A percentile compares a stretch with the other conserved stretches of the same genome.
Evolutionary conservation across 2,113 vertebrate genomes (phyloP).

Genomic region (Felis chaus): DNA sequence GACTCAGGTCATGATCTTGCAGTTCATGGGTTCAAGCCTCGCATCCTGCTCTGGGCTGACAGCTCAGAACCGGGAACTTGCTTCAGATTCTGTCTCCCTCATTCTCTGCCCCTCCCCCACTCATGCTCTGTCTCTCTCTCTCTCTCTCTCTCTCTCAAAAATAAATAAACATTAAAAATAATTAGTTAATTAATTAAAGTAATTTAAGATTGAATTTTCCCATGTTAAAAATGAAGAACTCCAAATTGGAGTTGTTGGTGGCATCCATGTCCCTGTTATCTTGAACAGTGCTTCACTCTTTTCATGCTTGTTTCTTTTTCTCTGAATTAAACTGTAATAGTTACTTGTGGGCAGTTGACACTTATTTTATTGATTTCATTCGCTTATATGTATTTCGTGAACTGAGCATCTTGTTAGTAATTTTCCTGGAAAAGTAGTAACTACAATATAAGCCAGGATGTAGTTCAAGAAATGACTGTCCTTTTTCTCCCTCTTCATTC

Average conservation of each 20-base stretch:
- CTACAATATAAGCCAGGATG: background rate
- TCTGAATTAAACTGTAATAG: background rate
- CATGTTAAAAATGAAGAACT: background rate
- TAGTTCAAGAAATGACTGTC: background rate
- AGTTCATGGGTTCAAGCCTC: no score
- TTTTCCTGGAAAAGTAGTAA: conserved; percentile 40
- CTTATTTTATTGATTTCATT: conserved; percentile 30
- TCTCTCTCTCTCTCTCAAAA: no score
- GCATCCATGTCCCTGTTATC: background rate
- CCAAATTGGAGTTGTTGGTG: background rate
- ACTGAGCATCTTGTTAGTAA: background rate
- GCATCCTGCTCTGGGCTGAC: no score
- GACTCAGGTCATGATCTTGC: no score
- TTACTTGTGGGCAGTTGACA: background rate
- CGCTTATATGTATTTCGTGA: conserved; percentile 39
- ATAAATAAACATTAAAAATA: no score
- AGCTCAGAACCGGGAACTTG: no score
- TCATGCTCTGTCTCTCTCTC: no score
- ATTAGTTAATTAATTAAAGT: no score
- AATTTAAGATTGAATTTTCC: background rate
- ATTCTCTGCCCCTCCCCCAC: no score
- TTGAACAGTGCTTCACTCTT: background rate
- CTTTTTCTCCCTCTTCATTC: background rate
- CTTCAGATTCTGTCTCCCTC: no score
- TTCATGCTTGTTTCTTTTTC: background rate